phyloP scores from a whole-genome alignment of 2,888 invertebrate species.

The Oligia latruncula region DNA sequence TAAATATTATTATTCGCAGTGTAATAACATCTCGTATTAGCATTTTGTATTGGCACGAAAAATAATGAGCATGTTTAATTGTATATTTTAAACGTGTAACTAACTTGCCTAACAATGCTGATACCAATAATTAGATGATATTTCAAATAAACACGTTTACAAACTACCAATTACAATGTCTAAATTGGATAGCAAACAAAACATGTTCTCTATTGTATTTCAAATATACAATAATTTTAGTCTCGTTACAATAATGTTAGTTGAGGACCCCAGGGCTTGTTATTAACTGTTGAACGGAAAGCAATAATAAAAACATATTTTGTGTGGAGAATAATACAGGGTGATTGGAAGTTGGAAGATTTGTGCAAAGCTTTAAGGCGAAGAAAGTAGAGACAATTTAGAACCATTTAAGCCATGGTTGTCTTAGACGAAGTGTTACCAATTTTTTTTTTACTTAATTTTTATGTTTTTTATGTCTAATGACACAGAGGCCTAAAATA shows the following conservation, averaged over 20 bases:
- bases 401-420: too few relatives aligned
- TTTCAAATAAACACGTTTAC: conserved; percentile 33
- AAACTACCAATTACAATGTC: conserved; percentile 25
- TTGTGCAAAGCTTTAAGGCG: too few relatives aligned
- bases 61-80: conserved; percentile 16
- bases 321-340: neutral
- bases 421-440: too few relatives aligned
- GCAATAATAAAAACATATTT: conserved; percentile 1
- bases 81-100: neutral
- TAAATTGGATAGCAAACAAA: conserved; percentile 40
- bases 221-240: conserved; percentile 19
- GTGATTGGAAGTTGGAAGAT: too few relatives aligned
- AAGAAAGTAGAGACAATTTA: too few relatives aligned
- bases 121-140: conserved; percentile 23
- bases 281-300: neutral
- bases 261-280: neutral
- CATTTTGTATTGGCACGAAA: conserved; percentile 6
- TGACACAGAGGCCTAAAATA: too few relatives aligned
- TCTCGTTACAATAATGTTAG: neutral
- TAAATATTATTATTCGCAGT: neutral
- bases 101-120: neutral
- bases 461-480: too few relatives aligned
- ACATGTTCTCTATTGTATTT: conserved; percentile 22
- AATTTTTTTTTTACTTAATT: too few relatives aligned
- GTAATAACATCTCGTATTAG: neutral